Evolutionary conservation across 2,888 invertebrate species (phyloP).

Genomic region (Strigamia transsilvanica): DNA sequence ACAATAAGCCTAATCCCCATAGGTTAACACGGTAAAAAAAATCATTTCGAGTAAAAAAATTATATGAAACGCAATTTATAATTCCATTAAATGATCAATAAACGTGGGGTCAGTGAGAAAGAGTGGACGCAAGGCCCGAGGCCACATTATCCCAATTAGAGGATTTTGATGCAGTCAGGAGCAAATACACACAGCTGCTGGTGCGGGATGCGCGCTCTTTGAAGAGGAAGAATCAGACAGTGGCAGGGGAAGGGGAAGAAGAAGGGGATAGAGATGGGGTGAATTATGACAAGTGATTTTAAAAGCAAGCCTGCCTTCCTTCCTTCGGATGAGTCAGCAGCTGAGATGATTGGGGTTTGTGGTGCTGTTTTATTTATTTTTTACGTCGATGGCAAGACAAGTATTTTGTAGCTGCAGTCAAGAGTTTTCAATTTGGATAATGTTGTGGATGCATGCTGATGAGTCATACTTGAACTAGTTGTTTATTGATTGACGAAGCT

Average conservation of each 20-base stretch:
- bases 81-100: not conserved
- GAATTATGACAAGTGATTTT: constrained; percentile 20
- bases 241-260: not conserved
- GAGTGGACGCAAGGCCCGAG: not conserved
- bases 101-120: not conserved
- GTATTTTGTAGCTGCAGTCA: not conserved
- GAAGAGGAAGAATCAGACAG: constrained; percentile 14
- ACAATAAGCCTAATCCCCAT: too few species aligned
- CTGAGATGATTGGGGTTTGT: constrained; percentile 14
- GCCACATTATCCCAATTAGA: constrained; percentile 15
- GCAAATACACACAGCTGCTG: constrained; percentile 4
- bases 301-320: not conserved
- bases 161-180: not conserved
- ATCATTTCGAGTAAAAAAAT: not conserved
- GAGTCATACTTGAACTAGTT: constrained; percentile 4
- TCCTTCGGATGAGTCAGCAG: not conserved
- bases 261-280: not conserved
- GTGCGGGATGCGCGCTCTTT: not conserved
- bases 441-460: not conserved
- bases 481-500: not conserved
- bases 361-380: constrained; percentile 14
- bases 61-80: not conserved
- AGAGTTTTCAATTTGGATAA: constrained; percentile 20
- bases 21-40: not conserved
- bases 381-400: not conserved